phyloP scores from a whole-genome alignment of 2,888 invertebrate species.

The Tortrix viridana region DNA sequence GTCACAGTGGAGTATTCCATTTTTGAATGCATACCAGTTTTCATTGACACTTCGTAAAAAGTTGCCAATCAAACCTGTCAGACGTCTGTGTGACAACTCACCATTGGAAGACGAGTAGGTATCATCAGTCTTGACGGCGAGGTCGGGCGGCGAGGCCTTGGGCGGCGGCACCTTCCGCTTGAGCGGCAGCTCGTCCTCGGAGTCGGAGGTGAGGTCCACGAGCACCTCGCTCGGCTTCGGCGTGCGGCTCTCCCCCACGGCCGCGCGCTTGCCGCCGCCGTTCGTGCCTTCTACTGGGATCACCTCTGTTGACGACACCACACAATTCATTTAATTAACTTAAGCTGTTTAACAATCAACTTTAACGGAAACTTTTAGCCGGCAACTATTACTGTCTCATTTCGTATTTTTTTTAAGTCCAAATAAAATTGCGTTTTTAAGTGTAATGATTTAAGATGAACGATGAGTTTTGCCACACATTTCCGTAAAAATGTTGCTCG shows the following conservation, averaged over 20 bases:
- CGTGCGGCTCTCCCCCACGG: slow-evolving; percentile 68
- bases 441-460: too few relatives aligned
- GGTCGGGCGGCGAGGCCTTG: slow-evolving; percentile 70
- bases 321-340: too few relatives aligned
- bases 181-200: slow-evolving; percentile 88
- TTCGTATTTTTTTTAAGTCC: too few relatives aligned
- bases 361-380: too few relatives aligned
- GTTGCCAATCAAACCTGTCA: too few relatives aligned
- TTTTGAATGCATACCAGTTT: too few relatives aligned
- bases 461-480: too few relatives aligned
- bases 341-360: too few relatives aligned
- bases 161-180: slow-evolving; percentile 82
- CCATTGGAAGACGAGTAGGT: slow-evolving; percentile 67
- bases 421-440: too few relatives aligned
- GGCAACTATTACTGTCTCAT: too few relatives aligned
- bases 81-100: slow-evolving; percentile 12
- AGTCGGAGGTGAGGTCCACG: slow-evolving; percentile 90
- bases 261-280: slow-evolving; percentile 64
- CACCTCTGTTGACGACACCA: slow-evolving; percentile 65
- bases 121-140: slow-evolving; percentile 63
- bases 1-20: too few relatives aligned
- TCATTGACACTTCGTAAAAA: background rate
- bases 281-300: slow-evolving; percentile 72
- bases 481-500: too few relatives aligned
- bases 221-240: slow-evolving; percentile 72